phyloP scores from a whole-genome alignment of 1,140 invertebrate genomes.

The Drosophila sucinea region DNA sequence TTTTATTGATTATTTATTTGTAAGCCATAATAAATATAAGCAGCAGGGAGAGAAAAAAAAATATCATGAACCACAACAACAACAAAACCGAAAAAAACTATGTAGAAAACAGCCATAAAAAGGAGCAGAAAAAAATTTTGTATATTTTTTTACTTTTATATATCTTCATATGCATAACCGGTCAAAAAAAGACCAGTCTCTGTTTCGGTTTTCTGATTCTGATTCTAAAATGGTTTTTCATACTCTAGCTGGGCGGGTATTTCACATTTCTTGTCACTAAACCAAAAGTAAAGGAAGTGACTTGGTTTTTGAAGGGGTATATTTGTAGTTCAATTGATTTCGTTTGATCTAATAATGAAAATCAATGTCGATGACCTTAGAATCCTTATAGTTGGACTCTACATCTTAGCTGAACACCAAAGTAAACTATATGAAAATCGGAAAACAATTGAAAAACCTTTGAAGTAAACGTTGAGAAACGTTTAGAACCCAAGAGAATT shows the following conservation, averaged over 20 bases:
- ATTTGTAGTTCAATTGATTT: no score
- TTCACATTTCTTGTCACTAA: not conserved
- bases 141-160: no score
- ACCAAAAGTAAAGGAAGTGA: not conserved
- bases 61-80: conserved; percentile 16
- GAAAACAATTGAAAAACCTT: no score
- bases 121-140: conserved; percentile 49
- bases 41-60: conserved; percentile 26
- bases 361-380: no score
- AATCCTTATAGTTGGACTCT: no score
- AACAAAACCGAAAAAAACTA: conserved; percentile 29
- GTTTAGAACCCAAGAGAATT: no score
- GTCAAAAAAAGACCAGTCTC: conserved; percentile 64
- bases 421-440: no score
- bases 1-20: conserved; percentile 73
- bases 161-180: conserved; percentile 68
- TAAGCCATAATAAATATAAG: conserved; percentile 59
- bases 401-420: no score
- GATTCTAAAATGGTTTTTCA: conserved; percentile 33
- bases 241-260: conserved; percentile 16
- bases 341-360: no score
- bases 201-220: conserved; percentile 35
- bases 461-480: no score
- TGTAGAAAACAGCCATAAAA: conserved; percentile 74
- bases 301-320: not conserved